Percentiles rank a stretch among this genome's conserved stretches.
phyloP scores from a whole-genome alignment of 2,113 vertebrate species.

The Empidonax alnorum region DNA sequence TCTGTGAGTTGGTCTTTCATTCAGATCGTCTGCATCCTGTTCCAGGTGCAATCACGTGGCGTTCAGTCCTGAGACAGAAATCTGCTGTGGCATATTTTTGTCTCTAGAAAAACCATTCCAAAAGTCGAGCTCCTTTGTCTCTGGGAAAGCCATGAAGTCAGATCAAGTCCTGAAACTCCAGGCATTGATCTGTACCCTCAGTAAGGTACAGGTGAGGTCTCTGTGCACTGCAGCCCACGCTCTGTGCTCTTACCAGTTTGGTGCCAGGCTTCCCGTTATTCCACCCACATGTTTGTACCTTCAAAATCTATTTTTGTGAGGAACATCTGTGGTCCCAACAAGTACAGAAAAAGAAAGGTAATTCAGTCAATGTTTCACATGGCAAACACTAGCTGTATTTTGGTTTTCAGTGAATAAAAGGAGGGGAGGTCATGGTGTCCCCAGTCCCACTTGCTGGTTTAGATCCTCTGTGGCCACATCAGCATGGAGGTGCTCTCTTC shows the following conservation, averaged over 20 bases:
- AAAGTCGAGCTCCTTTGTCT: neutral
- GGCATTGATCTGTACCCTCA: neutral
- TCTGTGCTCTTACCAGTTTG: rapidly evolving
- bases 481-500: neutral
- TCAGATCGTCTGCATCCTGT: neutral
- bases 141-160: neutral
- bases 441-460: neutral
- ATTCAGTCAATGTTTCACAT: neutral
- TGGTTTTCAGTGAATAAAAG: neutral
- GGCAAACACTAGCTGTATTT: neutral
- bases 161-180: neutral
- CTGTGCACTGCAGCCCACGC: rapidly evolving
- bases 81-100: neutral
- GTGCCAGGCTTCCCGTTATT: neutral
- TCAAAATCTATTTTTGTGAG: neutral
- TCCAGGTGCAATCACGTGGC: neutral
- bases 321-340: neutral
- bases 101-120: neutral
- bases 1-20: neutral
- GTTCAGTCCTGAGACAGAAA: neutral
- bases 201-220: neutral
- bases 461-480: neutral
- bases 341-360: neutral
- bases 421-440: rapidly evolving
- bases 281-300: neutral